phyloP scores from a whole-genome alignment of 2,113 vertebrate genomes.

The Pseudorhombus dupliciocellatus region DNA sequence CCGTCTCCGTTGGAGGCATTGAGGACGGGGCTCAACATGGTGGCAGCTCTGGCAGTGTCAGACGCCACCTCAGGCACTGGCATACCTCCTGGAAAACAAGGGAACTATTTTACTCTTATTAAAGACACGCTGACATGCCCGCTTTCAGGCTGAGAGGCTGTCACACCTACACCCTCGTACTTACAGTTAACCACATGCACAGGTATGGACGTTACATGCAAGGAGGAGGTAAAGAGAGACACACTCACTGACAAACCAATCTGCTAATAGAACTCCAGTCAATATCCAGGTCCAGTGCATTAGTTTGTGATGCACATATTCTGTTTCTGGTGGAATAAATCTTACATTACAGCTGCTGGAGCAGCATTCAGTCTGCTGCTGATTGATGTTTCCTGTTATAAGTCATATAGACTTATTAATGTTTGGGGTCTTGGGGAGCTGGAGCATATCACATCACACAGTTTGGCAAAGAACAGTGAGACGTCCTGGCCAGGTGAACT shows the following conservation, averaged over 20 bases:
- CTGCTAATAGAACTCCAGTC: too few species aligned
- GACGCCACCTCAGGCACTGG: conserved; percentile 95
- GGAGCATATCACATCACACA: conserved; percentile 26
- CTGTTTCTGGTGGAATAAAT: not conserved
- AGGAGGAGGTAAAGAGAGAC: not conserved
- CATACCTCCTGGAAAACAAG: conserved; percentile 87
- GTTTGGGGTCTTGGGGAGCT: conserved; percentile 7
- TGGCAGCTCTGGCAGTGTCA: conserved; percentile 87
- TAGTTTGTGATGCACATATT: not conserved
- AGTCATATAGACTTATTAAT: not conserved
- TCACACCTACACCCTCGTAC: conserved; percentile 24
- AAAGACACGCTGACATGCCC: conserved; percentile 21
- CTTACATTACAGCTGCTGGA: not conserved
- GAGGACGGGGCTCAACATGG: conserved; percentile 93
- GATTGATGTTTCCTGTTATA: not conserved
- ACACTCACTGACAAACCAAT: too few species aligned
- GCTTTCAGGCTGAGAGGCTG: conserved; percentile 16
- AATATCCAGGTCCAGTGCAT: too few species aligned
- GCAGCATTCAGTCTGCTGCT: not conserved
- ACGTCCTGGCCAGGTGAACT: conserved; percentile 20
- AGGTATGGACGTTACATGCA: not conserved
- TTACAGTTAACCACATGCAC: not conserved
- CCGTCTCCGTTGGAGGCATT: conserved; percentile 95
- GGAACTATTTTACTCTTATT: conserved; percentile 46
- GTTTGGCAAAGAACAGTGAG: conserved; percentile 15